These are phyloP conservation scores for Limosa lapponica DNA, from an alignment of 2,797 vertebrate species.

Conservation along the genomic window DNA sequence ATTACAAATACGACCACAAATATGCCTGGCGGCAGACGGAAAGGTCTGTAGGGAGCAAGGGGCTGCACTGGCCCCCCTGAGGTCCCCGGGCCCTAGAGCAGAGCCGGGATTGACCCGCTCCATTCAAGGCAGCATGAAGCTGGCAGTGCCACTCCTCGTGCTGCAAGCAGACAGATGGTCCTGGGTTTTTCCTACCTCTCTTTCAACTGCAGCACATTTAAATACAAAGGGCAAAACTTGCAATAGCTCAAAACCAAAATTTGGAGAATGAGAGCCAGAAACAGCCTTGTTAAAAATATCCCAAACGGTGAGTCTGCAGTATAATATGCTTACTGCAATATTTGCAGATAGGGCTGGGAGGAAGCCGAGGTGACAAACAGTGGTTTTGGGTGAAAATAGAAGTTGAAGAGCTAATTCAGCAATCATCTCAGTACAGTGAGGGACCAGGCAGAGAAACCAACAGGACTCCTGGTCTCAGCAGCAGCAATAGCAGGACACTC, in stretches of 20 bases:
- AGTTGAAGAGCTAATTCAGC: not conserved
- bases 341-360: not conserved
- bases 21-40: not conserved
- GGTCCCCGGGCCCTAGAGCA: not conserved
- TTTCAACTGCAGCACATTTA: not conserved
- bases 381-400: not conserved
- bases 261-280: not conserved
- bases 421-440: not conserved
- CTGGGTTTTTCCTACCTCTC: not conserved
- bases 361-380: not conserved
- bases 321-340: not conserved
- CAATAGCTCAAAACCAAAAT: not conserved
- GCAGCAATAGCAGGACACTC: not conserved
- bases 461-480: not conserved
- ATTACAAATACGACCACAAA: not conserved
- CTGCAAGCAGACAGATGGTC: not conserved
- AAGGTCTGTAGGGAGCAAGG: not conserved
- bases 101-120: not conserved
- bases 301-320: not conserved
- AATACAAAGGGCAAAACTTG: not conserved
- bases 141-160: rapidly evolving
- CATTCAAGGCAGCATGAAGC: not conserved
- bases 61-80: not conserved
- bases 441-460: not conserved
- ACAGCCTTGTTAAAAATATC: not conserved